Conservation (phyloP, 2,888 invertebrate genomes). For the Nomada goodeniana region DNA sequence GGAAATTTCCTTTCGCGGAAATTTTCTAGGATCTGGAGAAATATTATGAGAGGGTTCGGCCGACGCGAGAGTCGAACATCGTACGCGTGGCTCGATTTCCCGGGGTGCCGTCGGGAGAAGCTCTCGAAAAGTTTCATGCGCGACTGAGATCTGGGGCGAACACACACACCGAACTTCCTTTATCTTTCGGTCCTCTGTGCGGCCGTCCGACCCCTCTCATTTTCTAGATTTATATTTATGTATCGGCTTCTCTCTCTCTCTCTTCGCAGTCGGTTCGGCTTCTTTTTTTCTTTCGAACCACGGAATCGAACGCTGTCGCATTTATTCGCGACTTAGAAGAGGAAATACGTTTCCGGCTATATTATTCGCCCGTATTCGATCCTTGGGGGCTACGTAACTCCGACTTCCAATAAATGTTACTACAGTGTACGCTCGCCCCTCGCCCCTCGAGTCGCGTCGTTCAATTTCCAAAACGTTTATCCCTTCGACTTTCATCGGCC, state of each 20-base stretch:
- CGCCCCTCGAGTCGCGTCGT: conserved; percentile 3
- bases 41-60: conserved; percentile 66
- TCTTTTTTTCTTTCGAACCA: conserved; percentile 13
- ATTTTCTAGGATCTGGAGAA: conserved; percentile 65
- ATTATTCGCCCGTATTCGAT: conserved; percentile 71
- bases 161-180: conserved; percentile 47
- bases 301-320: conserved; percentile 59
- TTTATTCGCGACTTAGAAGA: conserved; percentile 45
- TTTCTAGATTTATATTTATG: conserved; percentile 70
- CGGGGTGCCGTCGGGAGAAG: conserved; percentile 63
- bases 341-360: conserved; percentile 55
- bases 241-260: conserved; percentile 46
- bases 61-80: conserved; percentile 35
- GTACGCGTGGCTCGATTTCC: conserved; percentile 62
- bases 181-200: conserved; percentile 34
- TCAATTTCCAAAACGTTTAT: conserved; percentile 32
- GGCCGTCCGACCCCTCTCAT: conserved; percentile 24
- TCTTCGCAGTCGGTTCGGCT: conserved; percentile 5
- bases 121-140: conserved; percentile 67
- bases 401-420: conserved; percentile 66
- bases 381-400: conserved; percentile 59
- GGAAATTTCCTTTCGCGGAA: conserved; percentile 52
- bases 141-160: conserved; percentile 43
- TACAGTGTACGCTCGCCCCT: conserved; percentile 26
- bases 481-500: background rate